These are phyloP conservation scores for Aradus depressus DNA, from an alignment of 2,888 invertebrate species.

Conservation along the genomic window DNA sequence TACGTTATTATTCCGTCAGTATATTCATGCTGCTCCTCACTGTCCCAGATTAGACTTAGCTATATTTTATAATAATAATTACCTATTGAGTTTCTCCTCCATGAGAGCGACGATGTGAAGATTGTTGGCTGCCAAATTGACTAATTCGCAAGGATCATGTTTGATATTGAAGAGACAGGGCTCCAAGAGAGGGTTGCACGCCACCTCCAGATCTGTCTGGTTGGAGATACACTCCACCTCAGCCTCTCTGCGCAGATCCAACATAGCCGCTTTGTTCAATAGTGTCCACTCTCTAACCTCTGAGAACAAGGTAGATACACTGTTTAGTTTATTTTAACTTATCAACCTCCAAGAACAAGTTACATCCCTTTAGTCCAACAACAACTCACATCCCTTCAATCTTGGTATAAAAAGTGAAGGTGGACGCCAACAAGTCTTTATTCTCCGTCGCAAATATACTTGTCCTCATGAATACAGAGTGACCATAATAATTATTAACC, in stretches of 20 bases:
- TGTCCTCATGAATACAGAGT: too few relatives aligned
- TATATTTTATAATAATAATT: constrained; percentile 4
- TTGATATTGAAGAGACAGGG: constrained; percentile 38
- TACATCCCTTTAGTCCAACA: background rate
- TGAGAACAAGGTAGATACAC: background rate
- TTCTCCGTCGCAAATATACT: background rate
- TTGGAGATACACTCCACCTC: constrained; percentile 31
- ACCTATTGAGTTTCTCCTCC: constrained; percentile 37
- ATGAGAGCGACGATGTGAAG: constrained; percentile 39
- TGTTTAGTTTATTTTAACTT: too few relatives aligned
- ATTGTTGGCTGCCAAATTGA: constrained; percentile 39
- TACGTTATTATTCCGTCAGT: background rate
- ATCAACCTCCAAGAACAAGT: background rate
- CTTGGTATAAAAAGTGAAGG: background rate
- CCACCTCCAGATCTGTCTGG: constrained; percentile 5
- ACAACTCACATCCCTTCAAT: background rate
- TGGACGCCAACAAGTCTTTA: background rate
- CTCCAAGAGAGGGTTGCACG: constrained; percentile 34
- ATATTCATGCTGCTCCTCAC: background rate
- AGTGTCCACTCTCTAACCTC: constrained; percentile 25
- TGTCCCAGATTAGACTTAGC: background rate
- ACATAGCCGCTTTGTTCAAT: constrained; percentile 30
- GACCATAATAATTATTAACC: too few relatives aligned
- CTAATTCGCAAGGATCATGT: constrained; percentile 38
- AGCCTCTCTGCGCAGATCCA: constrained; percentile 32